These are phyloP conservation scores for Drosophila subsilvestris DNA, from an alignment of 2,888 invertebrate genomes.

Conservation along the genomic window DNA sequence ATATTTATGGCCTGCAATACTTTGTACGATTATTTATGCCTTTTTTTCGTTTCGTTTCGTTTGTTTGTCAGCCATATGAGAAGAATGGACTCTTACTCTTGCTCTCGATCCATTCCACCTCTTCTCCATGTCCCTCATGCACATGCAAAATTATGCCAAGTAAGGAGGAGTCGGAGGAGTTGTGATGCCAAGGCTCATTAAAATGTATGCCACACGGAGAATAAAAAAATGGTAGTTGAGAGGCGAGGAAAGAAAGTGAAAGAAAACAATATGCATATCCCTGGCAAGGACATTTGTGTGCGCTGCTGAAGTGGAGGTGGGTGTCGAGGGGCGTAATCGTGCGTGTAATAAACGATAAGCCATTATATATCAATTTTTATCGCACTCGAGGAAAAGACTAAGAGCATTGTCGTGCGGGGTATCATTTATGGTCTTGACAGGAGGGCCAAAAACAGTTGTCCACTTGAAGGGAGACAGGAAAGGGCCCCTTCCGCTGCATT, in stretches of 20 bases:
- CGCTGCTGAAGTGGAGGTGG: conserved; percentile 5
- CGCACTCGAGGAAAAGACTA: conserved; percentile 47
- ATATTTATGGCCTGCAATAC: conserved; percentile 75
- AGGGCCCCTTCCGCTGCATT: background rate
- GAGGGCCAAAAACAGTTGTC: conserved; percentile 26
- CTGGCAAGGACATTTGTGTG: conserved; percentile 23
- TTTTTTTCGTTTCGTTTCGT: conserved; percentile 29
- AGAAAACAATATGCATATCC: conserved; percentile 40
- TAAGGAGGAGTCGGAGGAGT: conserved; percentile 52
- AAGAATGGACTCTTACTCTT: background rate
- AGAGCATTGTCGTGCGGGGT: conserved; percentile 29
- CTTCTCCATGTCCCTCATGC: conserved; percentile 19
- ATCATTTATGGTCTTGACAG: conserved; percentile 30
- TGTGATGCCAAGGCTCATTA: conserved; percentile 63
- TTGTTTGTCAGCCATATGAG: conserved; percentile 52
- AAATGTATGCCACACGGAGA: conserved; percentile 41
- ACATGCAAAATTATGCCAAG: conserved; percentile 64
- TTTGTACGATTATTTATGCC: conserved; percentile 78
- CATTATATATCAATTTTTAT: conserved; percentile 56
- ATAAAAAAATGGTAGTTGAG: background rate
- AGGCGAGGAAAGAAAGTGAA: conserved; percentile 17
- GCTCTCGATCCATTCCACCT: conserved; percentile 3
- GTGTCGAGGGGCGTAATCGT: conserved; percentile 32
- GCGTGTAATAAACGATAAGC: conserved; percentile 53
- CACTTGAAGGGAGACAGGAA: conserved; percentile 12